phyloP scores from a whole-genome alignment of 2,888 invertebrate genomes.

The Phrixothrix hirtus region DNA sequence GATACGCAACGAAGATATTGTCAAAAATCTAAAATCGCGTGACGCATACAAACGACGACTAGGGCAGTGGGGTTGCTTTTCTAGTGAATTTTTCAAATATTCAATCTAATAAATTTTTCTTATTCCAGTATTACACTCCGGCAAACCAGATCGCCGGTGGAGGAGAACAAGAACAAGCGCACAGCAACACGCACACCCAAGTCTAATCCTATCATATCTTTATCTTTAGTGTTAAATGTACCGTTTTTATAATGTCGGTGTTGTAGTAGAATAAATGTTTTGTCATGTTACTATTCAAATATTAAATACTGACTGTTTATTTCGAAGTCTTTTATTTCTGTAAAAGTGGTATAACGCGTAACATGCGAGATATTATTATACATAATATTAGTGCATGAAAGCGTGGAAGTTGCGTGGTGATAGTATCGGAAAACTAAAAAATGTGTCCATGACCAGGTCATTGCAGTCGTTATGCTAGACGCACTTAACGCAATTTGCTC shows the following conservation, averaged over 20 bases:
- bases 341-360: neutral
- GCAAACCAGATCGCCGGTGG: constrained; percentile 75
- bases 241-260: constrained; percentile 47
- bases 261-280: constrained; percentile 42
- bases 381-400: constrained; percentile 13
- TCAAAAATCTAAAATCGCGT: constrained; percentile 9
- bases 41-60: no score
- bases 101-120: constrained; percentile 38
- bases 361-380: neutral
- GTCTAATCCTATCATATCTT: constrained; percentile 63
- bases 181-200: constrained; percentile 84
- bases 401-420: constrained; percentile 36
- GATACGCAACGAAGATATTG: constrained; percentile 12
- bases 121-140: constrained; percentile 81
- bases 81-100: no score
- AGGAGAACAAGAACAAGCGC: constrained; percentile 73
- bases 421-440: constrained; percentile 37
- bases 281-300: constrained; percentile 46
- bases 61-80: no score
- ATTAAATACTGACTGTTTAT: constrained; percentile 48
- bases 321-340: constrained; percentile 36
- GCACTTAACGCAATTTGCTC: constrained; percentile 44
- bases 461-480: constrained; percentile 38
- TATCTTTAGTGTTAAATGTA: constrained; percentile 41
- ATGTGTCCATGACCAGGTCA: constrained; percentile 43